Evolutionary conservation across 2,797 vertebrate genomes (phyloP), one percentile per base, ranked within the genome.

Genomic region (Urosaurus nigricauda): DNA sequence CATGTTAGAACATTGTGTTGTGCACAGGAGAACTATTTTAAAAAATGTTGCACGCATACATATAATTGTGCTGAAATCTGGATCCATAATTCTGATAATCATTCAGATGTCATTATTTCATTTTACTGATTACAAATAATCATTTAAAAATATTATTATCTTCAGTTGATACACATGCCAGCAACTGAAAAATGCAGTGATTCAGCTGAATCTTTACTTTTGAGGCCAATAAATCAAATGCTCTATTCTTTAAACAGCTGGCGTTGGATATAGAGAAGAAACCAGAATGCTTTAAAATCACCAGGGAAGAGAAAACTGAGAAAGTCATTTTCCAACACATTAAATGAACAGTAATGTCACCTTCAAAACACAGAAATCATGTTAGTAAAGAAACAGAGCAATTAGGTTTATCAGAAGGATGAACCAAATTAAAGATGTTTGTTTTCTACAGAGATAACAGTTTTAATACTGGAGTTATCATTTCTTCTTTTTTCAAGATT

Each of bases 401-500:
- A 65, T 74, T 81, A 37, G 43, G 40, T 65, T 88, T 40, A 91
- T 6, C 32, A 80, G 35, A 83, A 93, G 24, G 6, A 92, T 83
- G 24, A 82, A 21, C 40, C 14, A 84, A 84, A 90, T 92, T 90
- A 93, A 90, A 32, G 5, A 3, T 88, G 40, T n/a, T 0, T 29
- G 37, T 51, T 89, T 78, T 1, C 35, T 47, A 85, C 78, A 86
- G 90, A 90, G 73, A 53, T 51, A 89, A 88, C 12, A 11, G 84
- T 89, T 92, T 93, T 21, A 86, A 78, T n/a, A 65, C 2, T 16
- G 56, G 19, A 78, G 75, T 78, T 86, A 86, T 11, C 12, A n/a
- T 37, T 63, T 63, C 35, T 77, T 19, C 35, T 3, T 84, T 73
- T 89, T 56, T 88, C 84, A 83, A 91, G 90, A 14, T 24, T 93